Conservation (phyloP, 1,140 invertebrate genomes). For the Lucilia cuprina region DNA sequence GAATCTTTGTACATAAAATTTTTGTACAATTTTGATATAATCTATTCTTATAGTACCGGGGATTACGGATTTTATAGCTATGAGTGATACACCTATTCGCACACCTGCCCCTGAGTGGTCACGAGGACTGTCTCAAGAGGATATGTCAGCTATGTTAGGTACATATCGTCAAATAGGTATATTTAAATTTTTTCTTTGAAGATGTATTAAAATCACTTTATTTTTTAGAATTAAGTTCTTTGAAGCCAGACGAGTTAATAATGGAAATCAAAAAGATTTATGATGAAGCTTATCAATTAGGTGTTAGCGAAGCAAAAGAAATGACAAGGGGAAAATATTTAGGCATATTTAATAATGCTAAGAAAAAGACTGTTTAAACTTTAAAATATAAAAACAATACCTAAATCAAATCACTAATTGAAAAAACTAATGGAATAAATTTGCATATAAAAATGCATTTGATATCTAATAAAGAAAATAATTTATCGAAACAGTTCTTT, state of each 20-base stretch:
- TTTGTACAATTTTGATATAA: too few species aligned
- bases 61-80: conserved; percentile 74
- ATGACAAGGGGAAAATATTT: conserved; percentile 95
- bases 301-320: conserved; percentile 93
- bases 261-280: conserved; percentile 92
- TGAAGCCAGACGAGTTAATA: conserved; percentile 81
- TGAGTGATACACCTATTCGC: conserved; percentile 64
- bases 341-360: conserved; percentile 74
- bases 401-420: too few species aligned
- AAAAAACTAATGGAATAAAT: too few species aligned
- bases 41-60: conserved; percentile 71
- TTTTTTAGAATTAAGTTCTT: conserved; percentile 78
- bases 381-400: too few species aligned
- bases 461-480: too few species aligned
- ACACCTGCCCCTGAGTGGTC: conserved; percentile 67
- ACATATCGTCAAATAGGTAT: conserved; percentile 50
- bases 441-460: not conserved
- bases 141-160: conserved; percentile 78
- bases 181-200: too few species aligned
- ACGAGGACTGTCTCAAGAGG: conserved; percentile 69
- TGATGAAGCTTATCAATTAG: conserved; percentile 91
- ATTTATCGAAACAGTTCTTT: too few species aligned
- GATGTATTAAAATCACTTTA: not conserved
- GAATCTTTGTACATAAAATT: too few species aligned
- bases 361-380: conserved; percentile 10